A percentile compares a stretch with the other conserved stretches of the same genome.
These are phyloP conservation scores for Agelaius phoeniceus DNA, from an alignment of 2,113 vertebrate genomes.

Conservation along the genomic window DNA sequence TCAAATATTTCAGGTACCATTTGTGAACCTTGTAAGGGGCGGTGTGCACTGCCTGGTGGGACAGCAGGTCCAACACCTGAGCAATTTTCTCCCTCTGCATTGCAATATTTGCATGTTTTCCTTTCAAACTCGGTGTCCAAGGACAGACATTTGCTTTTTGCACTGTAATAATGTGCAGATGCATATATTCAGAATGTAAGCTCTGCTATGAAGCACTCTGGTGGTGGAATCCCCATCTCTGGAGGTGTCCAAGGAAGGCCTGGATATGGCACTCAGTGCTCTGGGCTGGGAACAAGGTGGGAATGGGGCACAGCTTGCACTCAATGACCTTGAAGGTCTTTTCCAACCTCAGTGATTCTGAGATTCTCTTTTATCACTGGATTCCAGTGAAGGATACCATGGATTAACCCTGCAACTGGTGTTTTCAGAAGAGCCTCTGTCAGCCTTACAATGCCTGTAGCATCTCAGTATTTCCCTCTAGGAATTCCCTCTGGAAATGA, in stretches of 20 bases:
- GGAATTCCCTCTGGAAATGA: background rate
- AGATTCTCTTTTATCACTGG: background rate
- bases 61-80: background rate
- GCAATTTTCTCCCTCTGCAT: background rate
- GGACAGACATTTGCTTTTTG: background rate
- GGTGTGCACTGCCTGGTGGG: background rate
- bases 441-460: background rate
- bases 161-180: background rate
- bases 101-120: background rate
- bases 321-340: background rate
- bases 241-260: background rate
- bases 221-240: background rate
- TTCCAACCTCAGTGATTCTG: background rate
- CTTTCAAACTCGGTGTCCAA: background rate
- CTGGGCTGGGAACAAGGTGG: background rate
- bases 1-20: background rate
- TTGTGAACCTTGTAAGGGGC: background rate
- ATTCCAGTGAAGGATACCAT: background rate
- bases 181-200: background rate
- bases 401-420: background rate
- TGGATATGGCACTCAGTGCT: background rate
- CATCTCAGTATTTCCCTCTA: background rate
- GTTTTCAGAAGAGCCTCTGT: background rate
- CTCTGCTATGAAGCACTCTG: background rate
- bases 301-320: accelerated